Evolutionary conservation across 2,113 vertebrate species (phyloP), one percentile per base, ranked within the genome.

Genomic region (Actenoides hombroni): DNA sequence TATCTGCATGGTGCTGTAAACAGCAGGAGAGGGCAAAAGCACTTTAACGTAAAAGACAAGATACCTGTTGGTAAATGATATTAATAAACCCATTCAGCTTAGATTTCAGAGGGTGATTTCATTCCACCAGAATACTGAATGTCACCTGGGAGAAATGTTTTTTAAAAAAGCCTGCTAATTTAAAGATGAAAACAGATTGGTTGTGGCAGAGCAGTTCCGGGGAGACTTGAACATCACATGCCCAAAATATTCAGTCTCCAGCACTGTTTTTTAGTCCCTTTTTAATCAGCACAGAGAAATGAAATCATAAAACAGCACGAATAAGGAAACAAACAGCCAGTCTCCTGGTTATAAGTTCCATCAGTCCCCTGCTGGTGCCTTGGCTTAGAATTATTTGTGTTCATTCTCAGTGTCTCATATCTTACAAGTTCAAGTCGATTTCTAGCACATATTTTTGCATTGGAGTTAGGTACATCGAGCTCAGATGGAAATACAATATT

Each of bases 221-320:
- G 74, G n/a, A 92, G 23, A 33, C 54, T 90, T 60, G 63, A 92
- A 85, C 63, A 91, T 16, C 59, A 85, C 59, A 84, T 82, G 75
- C 40, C 69, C 56, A 60, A 93, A 92, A 79, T 80, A 93, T 24
- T 92, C 73, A 40, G 67, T 84, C 65, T 93, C 79, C 51, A 74
- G 83, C 76, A 89, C 69, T 75, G 78, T 28, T 92, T 95, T 95
- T 86, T 44, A 73, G 78, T 93, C 80, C 40, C 90, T 95, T 94
- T 95, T 96, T 92, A 95, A 96, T 97, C 88, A 95, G 88, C 82
- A 88, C 65, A 81, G 90, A 94, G 93, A 97, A 96, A 95, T 92
- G 78, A 96, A 96, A 96, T 82, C 88, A 88, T 94, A 92, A 96
- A 93, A 39, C 92, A 87, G 75, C 75, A 70, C 59, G 81, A 95